Percentiles rank a stretch among this genome's conserved stretches.
Conservation (phyloP, 2,888 invertebrate species). For the Taphrorychus bicolor region DNA sequence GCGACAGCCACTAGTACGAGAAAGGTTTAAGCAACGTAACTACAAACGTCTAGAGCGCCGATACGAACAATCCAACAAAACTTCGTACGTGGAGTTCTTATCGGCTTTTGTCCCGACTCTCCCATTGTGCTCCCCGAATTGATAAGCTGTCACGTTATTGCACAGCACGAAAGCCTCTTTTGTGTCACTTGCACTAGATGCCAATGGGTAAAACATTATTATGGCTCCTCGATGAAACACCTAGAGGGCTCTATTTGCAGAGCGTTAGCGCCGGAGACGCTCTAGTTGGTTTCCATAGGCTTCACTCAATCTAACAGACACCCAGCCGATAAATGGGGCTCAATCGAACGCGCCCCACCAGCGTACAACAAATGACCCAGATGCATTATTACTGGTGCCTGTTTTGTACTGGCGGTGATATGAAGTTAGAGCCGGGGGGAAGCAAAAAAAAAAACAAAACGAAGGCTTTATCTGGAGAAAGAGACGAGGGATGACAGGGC, state of each 20-base stretch:
- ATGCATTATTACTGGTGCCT: slow-evolving; percentile 1
- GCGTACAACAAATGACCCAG: slow-evolving; percentile 2
- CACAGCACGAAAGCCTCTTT: not conserved
- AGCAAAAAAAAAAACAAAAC: not conserved
- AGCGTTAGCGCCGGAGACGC: slow-evolving; percentile 19
- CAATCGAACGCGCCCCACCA: slow-evolving; percentile 3
- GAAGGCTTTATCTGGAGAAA: not conserved
- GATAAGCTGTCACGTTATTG: slow-evolving; percentile 21
- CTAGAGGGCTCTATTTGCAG: slow-evolving; percentile 20
- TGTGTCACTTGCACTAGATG: not conserved
- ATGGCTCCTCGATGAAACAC: slow-evolving; percentile 9
- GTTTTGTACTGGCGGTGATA: not conserved
- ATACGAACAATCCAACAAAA: slow-evolving; percentile 1
- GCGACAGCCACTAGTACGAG: too few relatives aligned
- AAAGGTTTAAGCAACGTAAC: not conserved
- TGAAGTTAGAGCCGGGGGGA: not conserved
- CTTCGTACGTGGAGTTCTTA: slow-evolving; percentile 2
- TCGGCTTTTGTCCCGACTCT: not conserved
- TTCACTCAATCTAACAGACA: slow-evolving; percentile 16
- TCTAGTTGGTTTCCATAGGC: slow-evolving; percentile 19
- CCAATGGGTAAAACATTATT: not conserved
- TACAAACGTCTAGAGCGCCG: not conserved
- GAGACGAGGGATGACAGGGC: not conserved
- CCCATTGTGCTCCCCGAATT: slow-evolving; percentile 6
- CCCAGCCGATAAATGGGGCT: slow-evolving; percentile 3